Evolutionary conservation across 1,140 invertebrate species (phyloP).

Genomic region (Zaprionus ghesquierei): DNA sequence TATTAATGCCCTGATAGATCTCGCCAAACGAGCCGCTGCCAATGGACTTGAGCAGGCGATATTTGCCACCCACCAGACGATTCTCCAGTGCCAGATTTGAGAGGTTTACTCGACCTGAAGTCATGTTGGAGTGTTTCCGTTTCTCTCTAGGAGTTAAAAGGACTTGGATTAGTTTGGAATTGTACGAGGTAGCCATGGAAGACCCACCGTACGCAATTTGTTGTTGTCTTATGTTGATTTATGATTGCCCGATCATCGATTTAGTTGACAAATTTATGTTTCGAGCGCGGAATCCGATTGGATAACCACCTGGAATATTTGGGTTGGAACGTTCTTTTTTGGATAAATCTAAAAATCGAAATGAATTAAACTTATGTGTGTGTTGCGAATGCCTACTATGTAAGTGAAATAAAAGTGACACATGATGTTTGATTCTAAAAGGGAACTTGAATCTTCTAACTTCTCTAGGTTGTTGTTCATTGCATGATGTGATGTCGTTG

Average conservation of each 20-base stretch:
- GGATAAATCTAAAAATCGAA: conserved; percentile 27
- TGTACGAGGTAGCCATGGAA: background rate
- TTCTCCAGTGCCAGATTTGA: conserved; percentile 49
- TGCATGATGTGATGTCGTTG: too few relatives aligned
- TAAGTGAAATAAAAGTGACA: background rate
- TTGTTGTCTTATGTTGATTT: background rate
- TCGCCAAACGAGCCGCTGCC: conserved; percentile 99
- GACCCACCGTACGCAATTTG: background rate
- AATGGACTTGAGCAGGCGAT: conserved; percentile 97
- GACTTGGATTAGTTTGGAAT: background rate
- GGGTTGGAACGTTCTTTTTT: conserved; percentile 14
- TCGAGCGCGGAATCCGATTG: conserved; percentile 2
- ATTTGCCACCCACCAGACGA: conserved; percentile 93
- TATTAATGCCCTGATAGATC: conserved; percentile 98
- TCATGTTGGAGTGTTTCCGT: background rate
- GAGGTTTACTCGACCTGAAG: conserved; percentile 9
- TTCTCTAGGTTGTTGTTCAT: too few relatives aligned
- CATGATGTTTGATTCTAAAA: background rate
- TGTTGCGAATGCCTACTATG: conserved; percentile 14
- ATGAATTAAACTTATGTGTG: conserved; percentile 19
- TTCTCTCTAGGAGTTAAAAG: background rate
- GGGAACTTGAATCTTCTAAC: too few relatives aligned
- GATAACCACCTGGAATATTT: conserved; percentile 7
- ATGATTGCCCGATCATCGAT: conserved; percentile 11
- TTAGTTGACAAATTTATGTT: conserved; percentile 4